These are phyloP conservation scores for Pentalonia nigronervosa DNA, from an alignment of 1,140 invertebrate genomes.

Conservation along the genomic window DNA sequence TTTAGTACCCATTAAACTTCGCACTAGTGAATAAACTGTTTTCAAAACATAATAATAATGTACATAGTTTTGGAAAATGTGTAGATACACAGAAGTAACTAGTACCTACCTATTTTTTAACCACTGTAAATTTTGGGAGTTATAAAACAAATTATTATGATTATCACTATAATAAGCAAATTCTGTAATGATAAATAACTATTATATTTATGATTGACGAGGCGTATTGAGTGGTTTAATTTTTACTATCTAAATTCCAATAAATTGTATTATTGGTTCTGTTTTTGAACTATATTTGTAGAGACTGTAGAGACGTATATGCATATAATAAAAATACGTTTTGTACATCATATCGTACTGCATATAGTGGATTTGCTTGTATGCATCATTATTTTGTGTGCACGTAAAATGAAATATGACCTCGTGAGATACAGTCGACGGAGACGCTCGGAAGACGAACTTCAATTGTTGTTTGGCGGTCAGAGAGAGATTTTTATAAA, in stretches of 20 bases:
- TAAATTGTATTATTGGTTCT: not conserved
- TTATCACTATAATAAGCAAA: no score
- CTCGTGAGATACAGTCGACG: not conserved
- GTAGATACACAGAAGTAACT: no score
- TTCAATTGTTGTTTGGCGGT: not conserved
- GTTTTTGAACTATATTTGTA: no score
- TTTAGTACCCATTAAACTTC: not conserved
- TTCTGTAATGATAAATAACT: not conserved
- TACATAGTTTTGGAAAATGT: not conserved
- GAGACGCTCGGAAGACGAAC: not conserved
- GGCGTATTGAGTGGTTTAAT: not conserved
- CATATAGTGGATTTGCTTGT: not conserved
- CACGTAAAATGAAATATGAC: not conserved
- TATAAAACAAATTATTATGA: not conserved
- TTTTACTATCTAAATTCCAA: not conserved
- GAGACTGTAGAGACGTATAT: not conserved
- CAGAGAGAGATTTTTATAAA: constrained; percentile 1
- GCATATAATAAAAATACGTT: not conserved
- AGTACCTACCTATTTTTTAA: not conserved
- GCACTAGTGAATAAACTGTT: not conserved
- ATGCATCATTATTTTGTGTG: not conserved
- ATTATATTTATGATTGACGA: not conserved
- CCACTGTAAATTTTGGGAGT: not conserved
- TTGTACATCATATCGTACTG: not conserved
- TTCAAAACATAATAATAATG: not conserved